Evolutionary conservation across 2,888 invertebrate genomes (phyloP).

Genomic region (Cryptus armator): DNA sequence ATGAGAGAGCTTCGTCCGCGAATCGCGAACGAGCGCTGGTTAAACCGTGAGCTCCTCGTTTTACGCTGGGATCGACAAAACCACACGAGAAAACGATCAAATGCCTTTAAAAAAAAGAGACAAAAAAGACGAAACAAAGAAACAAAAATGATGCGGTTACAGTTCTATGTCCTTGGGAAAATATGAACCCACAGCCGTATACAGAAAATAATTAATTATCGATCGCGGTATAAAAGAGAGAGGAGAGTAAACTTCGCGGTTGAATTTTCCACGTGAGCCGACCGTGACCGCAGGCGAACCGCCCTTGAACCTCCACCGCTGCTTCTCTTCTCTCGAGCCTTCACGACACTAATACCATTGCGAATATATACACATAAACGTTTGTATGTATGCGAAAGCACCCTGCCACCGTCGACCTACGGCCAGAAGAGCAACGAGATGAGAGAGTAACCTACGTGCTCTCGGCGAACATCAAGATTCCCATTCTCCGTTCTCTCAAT

Average conservation of each 20-base stretch:
- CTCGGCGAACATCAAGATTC: slow-evolving; percentile 50
- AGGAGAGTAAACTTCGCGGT: no score
- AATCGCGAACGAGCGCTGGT: slow-evolving; percentile 6
- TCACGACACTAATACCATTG: slow-evolving; percentile 27
- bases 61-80: slow-evolving; percentile 40
- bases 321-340: slow-evolving; percentile 1
- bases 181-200: not conserved
- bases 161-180: not conserved
- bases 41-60: slow-evolving; percentile 14
- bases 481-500: slow-evolving; percentile 29
- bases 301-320: slow-evolving; percentile 31
- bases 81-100: slow-evolving; percentile 1
- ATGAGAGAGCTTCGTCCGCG: slow-evolving; percentile 52
- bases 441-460: slow-evolving; percentile 39
- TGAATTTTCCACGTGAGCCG: slow-evolving; percentile 40
- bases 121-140: not conserved
- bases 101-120: slow-evolving; percentile 6
- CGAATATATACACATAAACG: not conserved
- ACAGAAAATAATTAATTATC: slow-evolving; percentile 40
- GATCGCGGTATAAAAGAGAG: slow-evolving; percentile 19
- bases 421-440: slow-evolving; percentile 36
- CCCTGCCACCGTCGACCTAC: slow-evolving; percentile 12
- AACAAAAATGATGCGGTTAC: not conserved
- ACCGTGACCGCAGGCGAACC: slow-evolving; percentile 47
- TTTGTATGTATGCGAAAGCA: not conserved